A percentile compares a stretch with the other conserved stretches of the same genome.
Evolutionary conservation across 2,888 invertebrate species (phyloP).

Genomic region (Ernsta delagoae): DNA sequence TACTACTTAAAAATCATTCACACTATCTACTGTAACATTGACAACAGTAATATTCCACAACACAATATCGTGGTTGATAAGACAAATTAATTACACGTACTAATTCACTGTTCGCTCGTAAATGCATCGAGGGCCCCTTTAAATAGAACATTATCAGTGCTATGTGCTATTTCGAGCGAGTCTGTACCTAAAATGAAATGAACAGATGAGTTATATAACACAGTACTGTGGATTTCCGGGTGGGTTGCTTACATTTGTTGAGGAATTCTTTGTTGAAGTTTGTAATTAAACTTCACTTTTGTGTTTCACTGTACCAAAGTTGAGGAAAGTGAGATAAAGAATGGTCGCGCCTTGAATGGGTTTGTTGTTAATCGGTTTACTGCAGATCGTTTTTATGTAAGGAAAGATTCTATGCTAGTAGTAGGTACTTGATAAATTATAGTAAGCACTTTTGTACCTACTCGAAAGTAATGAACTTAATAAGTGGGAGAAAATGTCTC

Average conservation of each 20-base stretch:
- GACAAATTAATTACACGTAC: constrained; percentile 53
- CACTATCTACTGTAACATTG: background rate
- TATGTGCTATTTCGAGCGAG: constrained; percentile 27
- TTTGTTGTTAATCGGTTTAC: constrained; percentile 1
- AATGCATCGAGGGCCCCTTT: constrained; percentile 17
- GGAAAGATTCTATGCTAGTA: too few species aligned
- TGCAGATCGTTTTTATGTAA: background rate
- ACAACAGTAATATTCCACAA: constrained; percentile 56
- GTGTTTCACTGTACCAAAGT: constrained; percentile 3
- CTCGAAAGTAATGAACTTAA: too few species aligned
- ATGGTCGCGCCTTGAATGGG: background rate
- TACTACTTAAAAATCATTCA: background rate
- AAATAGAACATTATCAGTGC: constrained; percentile 32
- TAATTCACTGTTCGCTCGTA: constrained; percentile 48
- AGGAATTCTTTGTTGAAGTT: constrained; percentile 4
- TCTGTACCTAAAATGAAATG: constrained; percentile 15
- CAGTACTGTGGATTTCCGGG: constrained; percentile 9
- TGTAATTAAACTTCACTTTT: constrained; percentile 1
- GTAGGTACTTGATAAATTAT: too few species aligned
- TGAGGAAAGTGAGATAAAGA: background rate
- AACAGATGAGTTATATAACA: constrained; percentile 15
- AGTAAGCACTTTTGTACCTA: too few species aligned
- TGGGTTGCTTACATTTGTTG: constrained; percentile 3
- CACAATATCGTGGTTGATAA: constrained; percentile 51
- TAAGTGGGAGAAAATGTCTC: too few species aligned